Conservation (phyloP, 1,140 invertebrate species). For the Melipona quadrifasciata region DNA sequence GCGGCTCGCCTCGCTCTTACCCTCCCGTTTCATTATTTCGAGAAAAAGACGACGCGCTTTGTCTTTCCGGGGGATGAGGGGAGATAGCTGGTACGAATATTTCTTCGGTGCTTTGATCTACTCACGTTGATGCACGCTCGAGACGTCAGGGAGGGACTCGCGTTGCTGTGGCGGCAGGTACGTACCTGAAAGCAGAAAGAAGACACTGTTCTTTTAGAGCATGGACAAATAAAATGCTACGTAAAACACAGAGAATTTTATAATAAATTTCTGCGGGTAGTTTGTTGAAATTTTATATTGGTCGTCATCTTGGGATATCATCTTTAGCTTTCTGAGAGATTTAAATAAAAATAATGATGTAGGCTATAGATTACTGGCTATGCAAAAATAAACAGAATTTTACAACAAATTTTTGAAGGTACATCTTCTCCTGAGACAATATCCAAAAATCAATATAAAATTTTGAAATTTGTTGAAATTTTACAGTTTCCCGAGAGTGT, state of each 20-base stretch:
- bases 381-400: no score
- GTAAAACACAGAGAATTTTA: neutral
- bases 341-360: no score
- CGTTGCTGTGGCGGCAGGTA: neutral
- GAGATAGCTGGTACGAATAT: neutral
- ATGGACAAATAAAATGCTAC: neutral
- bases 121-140: conserved; percentile 29
- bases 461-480: neutral
- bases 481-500: no score
- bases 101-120: conserved; percentile 43
- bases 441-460: neutral
- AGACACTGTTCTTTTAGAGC: neutral
- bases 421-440: neutral
- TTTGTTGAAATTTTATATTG: neutral
- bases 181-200: conserved; percentile 16
- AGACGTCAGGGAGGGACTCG: neutral
- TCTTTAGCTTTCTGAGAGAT: no score
- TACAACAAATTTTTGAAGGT: no score
- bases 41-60: neutral
- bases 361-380: no score
- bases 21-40: conserved; percentile 36
- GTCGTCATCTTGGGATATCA: no score
- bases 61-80: neutral
- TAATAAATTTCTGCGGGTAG: neutral
- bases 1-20: neutral